Conservation (phyloP, 2,797 vertebrate species). For the Argya squamiceps region DNA sequence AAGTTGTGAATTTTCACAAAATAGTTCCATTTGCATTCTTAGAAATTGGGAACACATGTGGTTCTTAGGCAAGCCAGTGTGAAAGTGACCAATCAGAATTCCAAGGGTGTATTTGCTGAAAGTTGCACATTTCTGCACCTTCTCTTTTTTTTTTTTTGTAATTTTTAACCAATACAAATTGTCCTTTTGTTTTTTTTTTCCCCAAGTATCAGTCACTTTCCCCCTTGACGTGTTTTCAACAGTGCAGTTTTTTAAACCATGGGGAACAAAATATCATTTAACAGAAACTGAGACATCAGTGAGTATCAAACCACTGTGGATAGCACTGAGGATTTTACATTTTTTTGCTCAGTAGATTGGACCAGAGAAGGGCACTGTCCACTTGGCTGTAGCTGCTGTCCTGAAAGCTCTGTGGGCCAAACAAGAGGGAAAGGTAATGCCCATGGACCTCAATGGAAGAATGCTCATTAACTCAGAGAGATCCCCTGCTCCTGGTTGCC, state of each 20-base stretch:
- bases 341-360: slow-evolving; percentile 72
- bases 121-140: not conserved
- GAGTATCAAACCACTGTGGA: not conserved
- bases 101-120: not conserved
- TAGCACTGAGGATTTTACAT: not conserved
- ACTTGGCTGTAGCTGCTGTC: slow-evolving; percentile 79
- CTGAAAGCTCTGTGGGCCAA: slow-evolving; percentile 84
- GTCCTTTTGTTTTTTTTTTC: not conserved
- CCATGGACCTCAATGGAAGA: not conserved
- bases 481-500: not conserved
- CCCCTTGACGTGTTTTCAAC: not conserved
- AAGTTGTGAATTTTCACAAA: not conserved
- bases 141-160: not conserved
- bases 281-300: not conserved
- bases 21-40: not conserved
- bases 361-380: slow-evolving; percentile 84
- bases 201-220: not conserved
- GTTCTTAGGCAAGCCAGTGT: not conserved
- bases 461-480: not conserved
- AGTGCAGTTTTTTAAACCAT: not conserved
- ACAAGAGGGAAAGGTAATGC: slow-evolving; percentile 78
- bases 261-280: not conserved
- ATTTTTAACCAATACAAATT: not conserved
- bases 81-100: not conserved
- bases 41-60: not conserved